A percentile compares a stretch with the other conserved stretches of the same genome.
phyloP scores from a whole-genome alignment of 2,797 vertebrate species.

The Artibeus lituratus region DNA sequence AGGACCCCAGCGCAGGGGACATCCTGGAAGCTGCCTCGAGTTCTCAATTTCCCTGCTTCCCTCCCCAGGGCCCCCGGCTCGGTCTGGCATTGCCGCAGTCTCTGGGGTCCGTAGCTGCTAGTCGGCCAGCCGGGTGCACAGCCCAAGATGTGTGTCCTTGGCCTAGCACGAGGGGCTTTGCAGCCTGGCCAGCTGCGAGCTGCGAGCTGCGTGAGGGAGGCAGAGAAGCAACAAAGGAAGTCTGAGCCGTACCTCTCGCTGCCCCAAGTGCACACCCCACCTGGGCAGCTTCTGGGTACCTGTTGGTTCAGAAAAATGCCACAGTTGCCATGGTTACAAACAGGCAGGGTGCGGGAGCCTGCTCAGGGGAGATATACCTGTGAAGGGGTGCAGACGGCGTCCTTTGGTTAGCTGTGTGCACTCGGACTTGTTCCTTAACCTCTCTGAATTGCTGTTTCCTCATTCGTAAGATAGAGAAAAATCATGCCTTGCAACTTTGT shows the following conservation, averaged over 20 bases:
- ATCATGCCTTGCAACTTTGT: background rate
- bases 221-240: background rate
- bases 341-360: background rate
- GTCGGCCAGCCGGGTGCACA: background rate
- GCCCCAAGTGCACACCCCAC: rapidly evolving
- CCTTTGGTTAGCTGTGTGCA: background rate
- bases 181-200: background rate
- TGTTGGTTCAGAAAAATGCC: background rate
- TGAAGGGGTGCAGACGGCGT: background rate
- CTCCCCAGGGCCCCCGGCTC: background rate
- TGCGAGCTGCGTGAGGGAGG: background rate
- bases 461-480: background rate
- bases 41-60: background rate
- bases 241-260: rapidly evolving
- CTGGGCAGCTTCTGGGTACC: background rate
- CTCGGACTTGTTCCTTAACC: background rate
- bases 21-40: rapidly evolving
- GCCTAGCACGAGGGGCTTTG: rapidly evolving
- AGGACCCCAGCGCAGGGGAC: background rate
- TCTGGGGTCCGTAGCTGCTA: background rate
- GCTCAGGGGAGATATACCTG: background rate
- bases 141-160: background rate
- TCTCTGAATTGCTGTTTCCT: background rate
- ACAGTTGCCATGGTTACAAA: background rate
- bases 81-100: background rate